Evolutionary conservation across 2,797 vertebrate species (phyloP).

Genomic region (Cephalopachus bancanus): DNA sequence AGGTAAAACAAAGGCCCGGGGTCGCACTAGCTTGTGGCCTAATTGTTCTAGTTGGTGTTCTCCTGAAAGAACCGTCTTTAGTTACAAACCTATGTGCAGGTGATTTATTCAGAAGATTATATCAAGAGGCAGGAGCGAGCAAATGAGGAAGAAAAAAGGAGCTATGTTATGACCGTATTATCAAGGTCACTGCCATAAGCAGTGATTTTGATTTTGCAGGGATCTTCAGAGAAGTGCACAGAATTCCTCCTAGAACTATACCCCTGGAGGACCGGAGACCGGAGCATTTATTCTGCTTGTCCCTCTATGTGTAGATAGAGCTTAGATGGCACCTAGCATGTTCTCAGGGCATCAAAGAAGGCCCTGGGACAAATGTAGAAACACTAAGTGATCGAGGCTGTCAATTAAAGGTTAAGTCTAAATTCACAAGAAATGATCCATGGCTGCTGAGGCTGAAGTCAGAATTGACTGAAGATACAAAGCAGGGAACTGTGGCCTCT

Average conservation of each 20-base stretch:
- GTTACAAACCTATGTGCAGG: not conserved
- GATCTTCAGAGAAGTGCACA: no score
- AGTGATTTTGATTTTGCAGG: not conserved
- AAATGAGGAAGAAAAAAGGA: not conserved
- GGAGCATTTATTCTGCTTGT: not conserved
- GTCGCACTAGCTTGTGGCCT: not conserved
- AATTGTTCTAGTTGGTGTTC: no score
- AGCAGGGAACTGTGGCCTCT: no score
- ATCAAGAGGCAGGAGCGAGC: not conserved
- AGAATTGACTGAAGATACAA: not conserved
- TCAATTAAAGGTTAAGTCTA: not conserved
- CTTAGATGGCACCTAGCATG: conserved; percentile 22
- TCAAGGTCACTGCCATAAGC: not conserved
- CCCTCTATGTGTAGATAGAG: not conserved
- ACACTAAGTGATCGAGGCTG: not conserved
- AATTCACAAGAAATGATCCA: not conserved
- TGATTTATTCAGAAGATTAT: not conserved
- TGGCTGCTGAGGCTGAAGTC: not conserved
- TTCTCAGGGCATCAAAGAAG: not conserved
- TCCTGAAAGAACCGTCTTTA: not conserved
- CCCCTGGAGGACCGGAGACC: no score
- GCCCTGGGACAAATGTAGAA: not conserved
- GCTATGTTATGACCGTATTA: not conserved
- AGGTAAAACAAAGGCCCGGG: not conserved
- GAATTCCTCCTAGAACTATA: not conserved